phyloP scores from a whole-genome alignment of 2,113 vertebrate species.

The Cheilinus undulatus region DNA sequence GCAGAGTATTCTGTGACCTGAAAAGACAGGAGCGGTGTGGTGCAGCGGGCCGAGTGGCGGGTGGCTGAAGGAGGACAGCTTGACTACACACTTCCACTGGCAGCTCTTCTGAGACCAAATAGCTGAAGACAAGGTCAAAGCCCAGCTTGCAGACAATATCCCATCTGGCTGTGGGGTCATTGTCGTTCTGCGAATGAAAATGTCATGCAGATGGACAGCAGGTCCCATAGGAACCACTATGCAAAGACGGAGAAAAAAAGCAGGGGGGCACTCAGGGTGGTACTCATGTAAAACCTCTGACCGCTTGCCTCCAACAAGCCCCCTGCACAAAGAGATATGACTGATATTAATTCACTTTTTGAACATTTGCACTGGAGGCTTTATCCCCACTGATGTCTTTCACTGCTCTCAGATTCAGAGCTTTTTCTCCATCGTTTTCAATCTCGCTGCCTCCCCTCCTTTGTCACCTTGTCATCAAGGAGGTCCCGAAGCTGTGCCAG shows the following conservation, averaged over 20 bases:
- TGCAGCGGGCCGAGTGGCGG: slow-evolving; percentile 35
- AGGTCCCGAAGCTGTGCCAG: slow-evolving; percentile 52
- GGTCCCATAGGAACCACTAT: slow-evolving; percentile 55
- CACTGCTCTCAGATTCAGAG: slow-evolving; percentile 21
- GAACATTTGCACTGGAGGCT: slow-evolving; percentile 20
- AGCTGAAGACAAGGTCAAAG: slow-evolving; percentile 70
- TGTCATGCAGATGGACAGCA: slow-evolving; percentile 70
- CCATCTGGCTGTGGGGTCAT: slow-evolving; percentile 66
- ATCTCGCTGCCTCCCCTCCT: slow-evolving; percentile 12
- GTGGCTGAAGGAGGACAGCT: slow-evolving; percentile 54
- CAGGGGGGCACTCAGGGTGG: slow-evolving; percentile 13
- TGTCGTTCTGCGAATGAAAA: slow-evolving; percentile 68
- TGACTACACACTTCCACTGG: slow-evolving; percentile 53
- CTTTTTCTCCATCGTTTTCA: slow-evolving; percentile 34
- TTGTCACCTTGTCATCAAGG: slow-evolving; percentile 55
- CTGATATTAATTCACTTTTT: slow-evolving; percentile 39
- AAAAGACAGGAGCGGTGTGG: slow-evolving; percentile 40
- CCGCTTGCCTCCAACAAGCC: slow-evolving; percentile 27
- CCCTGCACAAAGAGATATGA: slow-evolving; percentile 5
- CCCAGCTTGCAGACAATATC: slow-evolving; percentile 44
- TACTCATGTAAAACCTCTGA: slow-evolving; percentile 42
- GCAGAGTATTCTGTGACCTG: slow-evolving; percentile 51
- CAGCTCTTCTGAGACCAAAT: slow-evolving; percentile 64
- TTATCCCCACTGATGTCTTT: slow-evolving; percentile 31
- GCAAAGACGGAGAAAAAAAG: slow-evolving; percentile 35